A percentile compares a stretch with the other conserved stretches of the same genome.
Evolutionary conservation across 92 coral and sea anemone species (phyloP).

Genomic region (Epizoanthus ramosus): DNA sequence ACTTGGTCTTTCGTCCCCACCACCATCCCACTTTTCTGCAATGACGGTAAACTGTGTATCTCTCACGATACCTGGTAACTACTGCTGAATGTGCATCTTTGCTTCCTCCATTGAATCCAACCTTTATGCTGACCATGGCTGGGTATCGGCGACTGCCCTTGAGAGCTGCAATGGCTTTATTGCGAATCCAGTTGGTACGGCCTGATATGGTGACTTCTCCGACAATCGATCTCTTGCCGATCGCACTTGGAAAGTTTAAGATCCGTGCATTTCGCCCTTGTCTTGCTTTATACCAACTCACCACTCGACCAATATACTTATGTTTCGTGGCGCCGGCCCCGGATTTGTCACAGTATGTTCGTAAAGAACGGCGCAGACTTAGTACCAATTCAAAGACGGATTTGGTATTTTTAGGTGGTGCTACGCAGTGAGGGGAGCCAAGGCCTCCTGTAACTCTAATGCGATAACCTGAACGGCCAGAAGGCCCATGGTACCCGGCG

Average conservation of each 20-base stretch:
- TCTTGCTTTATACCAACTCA: conserved; percentile 25
- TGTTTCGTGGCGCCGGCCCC: conserved; percentile 44
- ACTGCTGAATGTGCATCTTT: conserved; percentile 33
- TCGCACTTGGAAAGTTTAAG: background rate
- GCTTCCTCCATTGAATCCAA: background rate
- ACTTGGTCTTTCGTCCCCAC: conserved; percentile 27
- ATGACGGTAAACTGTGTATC: conserved; percentile 12
- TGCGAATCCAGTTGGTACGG: background rate
- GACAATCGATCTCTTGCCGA: conserved; percentile 8
- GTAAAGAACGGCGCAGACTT: conserved; percentile 48
- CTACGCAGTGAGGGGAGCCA: background rate
- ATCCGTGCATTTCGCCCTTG: background rate
- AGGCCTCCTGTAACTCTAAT: no score
- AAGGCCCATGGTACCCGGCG: no score
- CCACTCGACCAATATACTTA: background rate
- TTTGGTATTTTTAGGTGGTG: conserved; percentile 5
- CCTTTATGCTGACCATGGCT: conserved; percentile 4
- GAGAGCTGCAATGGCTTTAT: conserved; percentile 9
- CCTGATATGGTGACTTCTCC: background rate
- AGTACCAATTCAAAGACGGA: conserved; percentile 46
- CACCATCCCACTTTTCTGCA: conserved; percentile 44
- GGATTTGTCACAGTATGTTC: conserved; percentile 46
- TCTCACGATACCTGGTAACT: conserved; percentile 46
- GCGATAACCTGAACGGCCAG: no score
- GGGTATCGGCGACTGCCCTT: conserved; percentile 39